Percentiles rank a stretch among this genome's conserved stretches.
phyloP scores from a whole-genome alignment of 1,140 invertebrate genomes.

The Drosophila nigromelanica region DNA sequence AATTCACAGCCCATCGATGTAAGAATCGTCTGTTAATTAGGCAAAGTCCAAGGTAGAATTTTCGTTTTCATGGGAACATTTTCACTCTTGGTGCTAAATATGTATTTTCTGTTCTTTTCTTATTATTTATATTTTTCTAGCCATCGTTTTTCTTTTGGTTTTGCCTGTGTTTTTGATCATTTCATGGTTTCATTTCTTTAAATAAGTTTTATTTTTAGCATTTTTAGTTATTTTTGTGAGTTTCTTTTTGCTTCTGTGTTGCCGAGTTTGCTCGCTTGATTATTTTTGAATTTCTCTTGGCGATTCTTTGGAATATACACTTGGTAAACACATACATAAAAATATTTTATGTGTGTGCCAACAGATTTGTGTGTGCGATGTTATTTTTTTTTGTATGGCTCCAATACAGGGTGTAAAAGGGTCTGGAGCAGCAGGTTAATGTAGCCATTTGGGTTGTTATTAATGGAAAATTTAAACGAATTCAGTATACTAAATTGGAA shows the following conservation, averaged over 20 bases:
- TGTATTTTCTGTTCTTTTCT: constrained; percentile 34
- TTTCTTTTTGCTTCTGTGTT: constrained; percentile 69
- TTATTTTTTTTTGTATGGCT: not conserved
- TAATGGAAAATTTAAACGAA: too few species aligned
- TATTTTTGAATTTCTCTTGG: constrained; percentile 62
- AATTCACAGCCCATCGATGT: constrained; percentile 2
- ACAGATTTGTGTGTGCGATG: constrained; percentile 38
- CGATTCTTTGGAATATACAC: constrained; percentile 74
- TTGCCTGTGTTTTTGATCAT: constrained; percentile 71
- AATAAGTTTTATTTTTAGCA: constrained; percentile 81
- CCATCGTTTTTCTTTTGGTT: constrained; percentile 63
- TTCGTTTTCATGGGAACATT: constrained; percentile 32
- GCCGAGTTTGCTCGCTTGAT: constrained; percentile 47
- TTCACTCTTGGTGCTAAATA: constrained; percentile 32
- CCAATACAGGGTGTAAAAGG: constrained; percentile 19
- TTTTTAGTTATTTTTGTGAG: constrained; percentile 79
- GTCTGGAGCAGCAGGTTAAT: constrained; percentile 5
- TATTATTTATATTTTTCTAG: constrained; percentile 77
- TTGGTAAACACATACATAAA: constrained; percentile 32
- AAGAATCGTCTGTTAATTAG: constrained; percentile 55
- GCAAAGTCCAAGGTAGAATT: constrained; percentile 47
- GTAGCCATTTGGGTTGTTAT: not conserved
- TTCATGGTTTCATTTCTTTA: constrained; percentile 82
- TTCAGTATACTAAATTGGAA: not conserved
- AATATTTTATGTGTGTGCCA: constrained; percentile 37